Conservation (phyloP, 2,888 invertebrate species). For the Plagiodera versicolora region DNA sequence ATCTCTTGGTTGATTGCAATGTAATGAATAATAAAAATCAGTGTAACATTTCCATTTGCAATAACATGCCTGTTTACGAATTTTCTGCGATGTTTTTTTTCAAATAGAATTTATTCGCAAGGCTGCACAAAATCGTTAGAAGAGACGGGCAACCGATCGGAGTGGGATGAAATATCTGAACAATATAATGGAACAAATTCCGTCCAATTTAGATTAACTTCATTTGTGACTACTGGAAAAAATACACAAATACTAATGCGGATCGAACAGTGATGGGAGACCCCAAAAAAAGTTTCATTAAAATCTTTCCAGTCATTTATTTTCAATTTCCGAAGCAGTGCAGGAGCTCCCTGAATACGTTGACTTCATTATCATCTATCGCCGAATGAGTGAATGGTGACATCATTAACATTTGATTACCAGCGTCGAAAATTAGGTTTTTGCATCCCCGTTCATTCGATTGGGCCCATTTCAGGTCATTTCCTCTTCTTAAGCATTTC, state of each 20-base stretch:
- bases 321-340: constrained; percentile 42
- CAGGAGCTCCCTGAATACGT: constrained; percentile 23
- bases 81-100: constrained; percentile 27
- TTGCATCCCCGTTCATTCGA: constrained; percentile 7
- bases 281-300: constrained; percentile 51
- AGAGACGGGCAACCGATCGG: constrained; percentile 27
- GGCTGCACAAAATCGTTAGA: constrained; percentile 23
- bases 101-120: neutral
- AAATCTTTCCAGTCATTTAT: constrained; percentile 54
- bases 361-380: constrained; percentile 29
- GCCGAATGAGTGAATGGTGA: constrained; percentile 22
- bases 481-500: constrained; percentile 29
- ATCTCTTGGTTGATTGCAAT: no score
- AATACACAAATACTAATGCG: constrained; percentile 48
- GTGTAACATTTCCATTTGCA: constrained; percentile 23
- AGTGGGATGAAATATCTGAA: constrained; percentile 38
- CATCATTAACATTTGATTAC: constrained; percentile 38
- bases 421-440: constrained; percentile 19
- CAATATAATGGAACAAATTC: constrained; percentile 55
- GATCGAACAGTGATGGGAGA: constrained; percentile 36
- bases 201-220: constrained; percentile 56
- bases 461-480: constrained; percentile 27
- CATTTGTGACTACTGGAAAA: constrained; percentile 52
- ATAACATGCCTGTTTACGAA: constrained; percentile 27
- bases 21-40: neutral